Base-by-base conservation (phyloP, 1,140 invertebrate genomes). In the Drosophila mayri region DNA sequence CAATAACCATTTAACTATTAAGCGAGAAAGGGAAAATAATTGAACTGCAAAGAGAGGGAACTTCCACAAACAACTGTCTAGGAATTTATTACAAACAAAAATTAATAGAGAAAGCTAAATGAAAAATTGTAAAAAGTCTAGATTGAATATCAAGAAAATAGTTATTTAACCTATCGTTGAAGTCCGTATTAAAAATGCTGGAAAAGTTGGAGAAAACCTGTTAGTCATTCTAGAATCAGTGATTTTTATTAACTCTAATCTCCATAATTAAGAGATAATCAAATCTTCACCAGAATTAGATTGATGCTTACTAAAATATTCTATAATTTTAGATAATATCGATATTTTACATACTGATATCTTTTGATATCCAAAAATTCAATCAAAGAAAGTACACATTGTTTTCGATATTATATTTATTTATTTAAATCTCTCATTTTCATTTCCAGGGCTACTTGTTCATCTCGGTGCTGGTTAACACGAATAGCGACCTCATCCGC, bases 391-490 rank as follows among this genome's bases (percentile, higher is more conserved):
- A 16, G 4, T 40, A n/a, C 5, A n/a, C 16, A 1, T n/a, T 41
- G n/a, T 41, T 41, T n/a, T 9, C 2, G 16, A 9, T 9, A 41
- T n/a, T 1, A 10, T 4, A 41, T n/a, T 40, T 3, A n/a, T n/a
- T 16, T 18, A 44, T 20, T 20, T 41, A 4, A 2, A 41, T n/a
- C n/a, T 4, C 1, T 11, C 0, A 43, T 20, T 10, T 18, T 11
- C 16, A 25, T 7, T 95, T 95, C 40, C 93, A 99, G 98, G 98
- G 99, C 72, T 99, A 99, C 93, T 94, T 99, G 68, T 99, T 99
- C 94, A 99, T 99, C 94, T 99, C 99, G 70, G 99, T 99, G 41
- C 94, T 99, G 93, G 98, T 99, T 68, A 99, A 99, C 93, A 99
- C 98, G 78, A 99, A 99, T 93, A 99, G 98, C 94, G 99, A 99